Evolutionary conservation across 37 sponge, comb jelly and placozoan species (phyloP), one percentile per base, ranked within the genome.

Genomic region (Axinella damicornis): DNA sequence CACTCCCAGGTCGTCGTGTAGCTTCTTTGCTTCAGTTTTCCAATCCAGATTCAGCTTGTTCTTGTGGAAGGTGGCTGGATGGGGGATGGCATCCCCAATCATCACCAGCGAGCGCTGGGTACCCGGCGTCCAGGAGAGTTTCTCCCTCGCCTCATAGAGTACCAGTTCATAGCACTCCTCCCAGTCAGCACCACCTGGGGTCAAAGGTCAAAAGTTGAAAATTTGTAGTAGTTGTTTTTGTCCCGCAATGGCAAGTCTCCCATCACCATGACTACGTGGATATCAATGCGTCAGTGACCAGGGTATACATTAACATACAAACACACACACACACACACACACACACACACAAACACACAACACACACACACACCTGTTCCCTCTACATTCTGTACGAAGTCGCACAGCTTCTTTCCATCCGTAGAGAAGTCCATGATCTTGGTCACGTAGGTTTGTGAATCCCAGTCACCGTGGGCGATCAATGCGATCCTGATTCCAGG

Each of bases 1-100:
- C 69, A 76, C 39, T 22, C 85, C 85, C 40, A 76, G 35, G 15
- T 76, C 59, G 5, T 71, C 65, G 11, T 75, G 6, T 6, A 85
- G 62, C 55, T 65, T 21, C 38, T 60, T 41, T 27, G 75, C 77
- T 35, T 85, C 85, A 24, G 61, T 64, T 22, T 38, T 65, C 85
- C 85, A 85, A 21, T 63, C 65, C 41, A 77, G 32, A 12, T 77
- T 77, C 28, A 61, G 37, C 25, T 53, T 75, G 27, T 85, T 76
- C 52, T 62, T 46, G 24, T 69, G 36, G 67, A 76, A 85, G 17
- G 67, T 37, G 15, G 77, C 22, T 18, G 32, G 41, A 37, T 85
- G 85, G 11, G 85, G 85, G 0, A 59, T 74, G 38, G 85, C 85
- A 65, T 85, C 85, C 4, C 85, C 85, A 46, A 85, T 85, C 69